phyloP scores from a whole-genome alignment of 2,888 invertebrate genomes.

The Stomorhina lunata region DNA sequence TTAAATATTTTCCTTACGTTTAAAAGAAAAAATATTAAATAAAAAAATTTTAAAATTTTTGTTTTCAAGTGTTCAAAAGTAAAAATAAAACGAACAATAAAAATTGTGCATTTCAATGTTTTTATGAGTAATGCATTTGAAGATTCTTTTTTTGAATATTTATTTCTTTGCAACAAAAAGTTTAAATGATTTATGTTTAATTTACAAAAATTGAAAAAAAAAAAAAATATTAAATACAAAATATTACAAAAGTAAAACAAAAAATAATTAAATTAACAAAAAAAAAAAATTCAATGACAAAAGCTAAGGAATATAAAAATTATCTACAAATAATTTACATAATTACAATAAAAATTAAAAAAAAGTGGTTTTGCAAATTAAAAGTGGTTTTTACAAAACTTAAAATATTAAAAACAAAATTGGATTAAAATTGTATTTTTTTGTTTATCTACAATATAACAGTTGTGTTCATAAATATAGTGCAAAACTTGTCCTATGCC shows the following conservation, averaged over 20 bases:
- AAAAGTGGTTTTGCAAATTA: too few species aligned
- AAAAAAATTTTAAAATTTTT: constrained; percentile 10
- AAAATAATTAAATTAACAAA: neutral
- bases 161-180: neutral
- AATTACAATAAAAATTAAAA: too few species aligned
- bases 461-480: neutral
- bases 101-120: constrained; percentile 46
- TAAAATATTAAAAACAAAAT: neutral
- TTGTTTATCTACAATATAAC: neutral
- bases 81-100: constrained; percentile 1
- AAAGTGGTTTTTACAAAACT: constrained; percentile 5
- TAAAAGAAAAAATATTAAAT: constrained; percentile 11
- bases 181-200: constrained; percentile 13
- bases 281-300: neutral
- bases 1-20: constrained; percentile 6
- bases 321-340: neutral
- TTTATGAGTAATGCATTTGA: constrained; percentile 44
- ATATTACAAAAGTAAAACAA: neutral
- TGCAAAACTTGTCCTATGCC: too few species aligned
- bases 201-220: too few species aligned
- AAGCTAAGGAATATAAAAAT: neutral
- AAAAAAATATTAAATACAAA: neutral
- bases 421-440: too few species aligned
- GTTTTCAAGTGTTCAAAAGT: neutral
- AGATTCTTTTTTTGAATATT: neutral